Evolutionary conservation across 1,140 invertebrate genomes (phyloP), one percentile per base, ranked within the genome.

Genomic region (Ephestia elutella): DNA sequence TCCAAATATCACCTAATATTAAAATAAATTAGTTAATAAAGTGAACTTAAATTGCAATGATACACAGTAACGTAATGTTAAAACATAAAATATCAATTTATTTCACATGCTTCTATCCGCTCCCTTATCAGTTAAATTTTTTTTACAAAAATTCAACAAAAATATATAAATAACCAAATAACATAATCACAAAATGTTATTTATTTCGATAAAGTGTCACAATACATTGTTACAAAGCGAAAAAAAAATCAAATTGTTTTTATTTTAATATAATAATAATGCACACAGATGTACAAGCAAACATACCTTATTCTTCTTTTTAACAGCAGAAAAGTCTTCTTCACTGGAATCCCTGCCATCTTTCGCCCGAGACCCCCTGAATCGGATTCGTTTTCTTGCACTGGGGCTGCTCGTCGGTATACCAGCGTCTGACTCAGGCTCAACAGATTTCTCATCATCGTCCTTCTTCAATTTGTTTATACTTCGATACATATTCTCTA

Each of bases 221-320:
- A 25, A 25, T 25, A 3, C 7, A 25, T 25, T n/a, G n/a, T n/a
- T n/a, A 25, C 2, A 25, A 25, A 25, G 21, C 21, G 2, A 25
- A 25, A 25, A 25, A 25, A 25, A 25, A 25, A 25, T 3, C 21
- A 25, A n/a, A n/a, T n/a, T n/a, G n/a, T n/a, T 25, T 25, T 3
- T 25, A 25, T 25, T 25, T 25, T 25, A 25, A 7, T 2, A 25
- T 7, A 25, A 25, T 25, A 25, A 3, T 25, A 3, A 2, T 25
- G 7, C 7, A 25, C 2, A 25, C 7, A 0, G 13, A n/a, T 25
- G 2, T 25, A 7, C 19, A 13, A 25, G 0, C 56, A 63, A 50
- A 56, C 21, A 57, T 78, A 87, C 85, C 85, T 87, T 87, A 57
- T 75, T 60, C 65, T 87, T 86, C 50, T 75, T 74, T 57, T 85